These are phyloP conservation scores for Pachyuromys duprasi DNA, from an alignment of 2,797 vertebrate species.

Conservation along the genomic window DNA sequence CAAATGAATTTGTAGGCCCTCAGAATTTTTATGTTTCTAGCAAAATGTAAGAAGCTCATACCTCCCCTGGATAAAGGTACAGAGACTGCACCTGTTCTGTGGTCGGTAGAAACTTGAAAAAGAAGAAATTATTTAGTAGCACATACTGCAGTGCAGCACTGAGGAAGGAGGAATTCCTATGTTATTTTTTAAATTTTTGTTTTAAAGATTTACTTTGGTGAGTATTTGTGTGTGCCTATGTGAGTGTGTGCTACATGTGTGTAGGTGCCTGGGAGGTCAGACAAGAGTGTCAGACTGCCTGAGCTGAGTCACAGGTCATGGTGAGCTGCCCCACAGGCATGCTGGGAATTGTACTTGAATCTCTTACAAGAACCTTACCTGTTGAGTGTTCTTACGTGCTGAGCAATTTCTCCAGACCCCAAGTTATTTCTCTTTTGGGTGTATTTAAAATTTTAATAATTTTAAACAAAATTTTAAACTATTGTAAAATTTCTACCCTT, in stretches of 20 bases:
- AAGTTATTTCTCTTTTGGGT: background rate
- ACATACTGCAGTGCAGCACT: background rate
- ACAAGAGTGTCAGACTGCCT: background rate
- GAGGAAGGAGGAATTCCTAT: background rate
- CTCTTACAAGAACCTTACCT: background rate
- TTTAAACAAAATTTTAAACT: background rate
- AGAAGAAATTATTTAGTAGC: constrained; percentile 29
- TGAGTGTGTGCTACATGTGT: background rate
- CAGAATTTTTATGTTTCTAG: constrained; percentile 49
- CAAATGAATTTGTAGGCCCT: constrained; percentile 69
- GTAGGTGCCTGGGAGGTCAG: background rate
- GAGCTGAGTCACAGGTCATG: background rate
- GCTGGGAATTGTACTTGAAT: background rate
- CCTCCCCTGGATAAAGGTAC: background rate
- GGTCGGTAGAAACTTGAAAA: background rate
- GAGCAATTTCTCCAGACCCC: background rate
- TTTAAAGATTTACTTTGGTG: background rate
- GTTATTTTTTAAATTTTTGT: background rate
- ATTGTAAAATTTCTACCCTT: background rate
- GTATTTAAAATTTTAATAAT: background rate
- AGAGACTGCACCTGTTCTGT: background rate
- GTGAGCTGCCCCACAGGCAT: too few relatives aligned
- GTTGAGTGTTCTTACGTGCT: too few relatives aligned
- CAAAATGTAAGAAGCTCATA: constrained; percentile 30
- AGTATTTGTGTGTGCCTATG: background rate